Evolutionary conservation across 1,140 invertebrate species (phyloP).

Genomic region (Heliconius hermathena): DNA sequence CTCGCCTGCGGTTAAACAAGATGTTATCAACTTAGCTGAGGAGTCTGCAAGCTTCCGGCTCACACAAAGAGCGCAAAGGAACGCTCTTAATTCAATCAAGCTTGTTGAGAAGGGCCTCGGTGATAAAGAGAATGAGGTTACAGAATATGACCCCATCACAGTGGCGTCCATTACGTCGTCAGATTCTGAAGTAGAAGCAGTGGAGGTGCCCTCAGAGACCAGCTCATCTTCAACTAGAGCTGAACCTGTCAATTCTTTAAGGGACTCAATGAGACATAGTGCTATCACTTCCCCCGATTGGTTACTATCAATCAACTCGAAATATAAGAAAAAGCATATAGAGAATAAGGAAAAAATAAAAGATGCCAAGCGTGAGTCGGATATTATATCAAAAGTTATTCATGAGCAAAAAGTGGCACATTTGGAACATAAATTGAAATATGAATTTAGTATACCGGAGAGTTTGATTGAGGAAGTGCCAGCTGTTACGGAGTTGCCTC

Average conservation of each 20-base stretch:
- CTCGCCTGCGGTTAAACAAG: slow-evolving; percentile 50
- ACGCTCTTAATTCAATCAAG: slow-evolving; percentile 62
- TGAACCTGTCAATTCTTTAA: slow-evolving; percentile 67
- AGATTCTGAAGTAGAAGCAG: slow-evolving; percentile 74
- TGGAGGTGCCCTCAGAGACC: slow-evolving; percentile 70
- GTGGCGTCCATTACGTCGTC: slow-evolving; percentile 76
- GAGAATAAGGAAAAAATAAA: slow-evolving; percentile 66
- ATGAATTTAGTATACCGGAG: slow-evolving; percentile 74
- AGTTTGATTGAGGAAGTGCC: slow-evolving; percentile 71
- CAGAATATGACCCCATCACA: slow-evolving; percentile 75
- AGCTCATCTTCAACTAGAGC: slow-evolving; percentile 70
- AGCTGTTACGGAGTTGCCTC: slow-evolving; percentile 75
- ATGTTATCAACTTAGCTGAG: slow-evolving; percentile 62
- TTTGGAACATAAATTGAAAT: slow-evolving; percentile 71
- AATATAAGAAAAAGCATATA: slow-evolving; percentile 69
- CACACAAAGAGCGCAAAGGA: slow-evolving; percentile 63
- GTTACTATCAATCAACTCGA: slow-evolving; percentile 66
- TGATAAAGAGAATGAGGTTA: slow-evolving; percentile 55
- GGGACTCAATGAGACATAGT: slow-evolving; percentile 60
- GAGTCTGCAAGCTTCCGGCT: slow-evolving; percentile 62
- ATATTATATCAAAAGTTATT: slow-evolving; percentile 76
- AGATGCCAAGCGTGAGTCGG: slow-evolving; percentile 64
- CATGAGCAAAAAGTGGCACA: slow-evolving; percentile 70
- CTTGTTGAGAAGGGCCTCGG: slow-evolving; percentile 59
- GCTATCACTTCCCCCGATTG: slow-evolving; percentile 62